Percentiles rank a stretch among this genome's conserved stretches.
These are phyloP conservation scores for Callinectes sapidus DNA, from an alignment of 2,888 invertebrate species.

Conservation along the genomic window DNA sequence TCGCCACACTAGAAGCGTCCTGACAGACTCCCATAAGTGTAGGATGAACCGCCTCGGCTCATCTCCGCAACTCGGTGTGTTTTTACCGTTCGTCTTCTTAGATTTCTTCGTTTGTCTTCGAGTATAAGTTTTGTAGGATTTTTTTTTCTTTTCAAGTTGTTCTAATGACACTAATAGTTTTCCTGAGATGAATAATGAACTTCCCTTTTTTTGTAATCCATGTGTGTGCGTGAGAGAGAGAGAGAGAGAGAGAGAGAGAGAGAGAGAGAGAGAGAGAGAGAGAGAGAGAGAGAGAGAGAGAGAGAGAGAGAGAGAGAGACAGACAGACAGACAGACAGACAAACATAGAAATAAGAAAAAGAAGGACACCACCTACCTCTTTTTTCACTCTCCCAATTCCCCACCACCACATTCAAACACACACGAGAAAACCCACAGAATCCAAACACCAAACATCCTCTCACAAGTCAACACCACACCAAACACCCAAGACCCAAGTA, in stretches of 20 bases:
- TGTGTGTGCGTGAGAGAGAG: too few species aligned
- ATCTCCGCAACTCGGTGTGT: not conserved
- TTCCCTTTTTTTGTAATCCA: too few species aligned
- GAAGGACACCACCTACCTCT: too few species aligned
- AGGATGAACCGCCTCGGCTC: not conserved
- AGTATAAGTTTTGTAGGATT: too few species aligned
- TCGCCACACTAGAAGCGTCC: not conserved
- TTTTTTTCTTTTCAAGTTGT: not conserved
- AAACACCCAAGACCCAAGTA: not conserved
- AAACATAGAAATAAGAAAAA: not conserved
- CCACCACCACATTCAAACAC: too few species aligned
- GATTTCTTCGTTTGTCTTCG: too few species aligned
- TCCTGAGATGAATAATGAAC: too few species aligned
- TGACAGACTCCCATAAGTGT: conserved; percentile 20
- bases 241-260: not conserved
- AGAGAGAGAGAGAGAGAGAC: not conserved
- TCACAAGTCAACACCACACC: not conserved
- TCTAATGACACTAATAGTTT: too few species aligned
- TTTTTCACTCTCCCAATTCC: too few species aligned
- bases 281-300: not conserved
- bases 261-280: not conserved
- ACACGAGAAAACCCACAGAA: not conserved
- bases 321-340: not conserved
- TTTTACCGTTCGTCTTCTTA: not conserved
- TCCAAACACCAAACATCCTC: not conserved